Evolutionary conservation across 2,888 invertebrate genomes (phyloP), one percentile per base, ranked within the genome.

Genomic region (Mesorhabditis spiculigera): DNA sequence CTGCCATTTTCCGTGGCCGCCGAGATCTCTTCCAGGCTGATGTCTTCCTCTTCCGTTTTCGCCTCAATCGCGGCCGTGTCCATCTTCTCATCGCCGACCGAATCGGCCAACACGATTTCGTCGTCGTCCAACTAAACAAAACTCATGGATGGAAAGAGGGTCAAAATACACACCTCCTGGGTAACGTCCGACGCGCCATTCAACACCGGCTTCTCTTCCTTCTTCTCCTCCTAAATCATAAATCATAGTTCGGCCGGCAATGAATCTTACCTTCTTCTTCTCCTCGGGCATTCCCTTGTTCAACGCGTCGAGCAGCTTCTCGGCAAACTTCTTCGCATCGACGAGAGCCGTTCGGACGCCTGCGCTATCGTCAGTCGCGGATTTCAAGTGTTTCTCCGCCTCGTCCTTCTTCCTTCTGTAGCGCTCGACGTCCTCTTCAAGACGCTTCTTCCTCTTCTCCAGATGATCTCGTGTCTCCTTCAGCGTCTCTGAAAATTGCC

Each of bases 331-430:
- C 6, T 41, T 10, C n/a, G 65, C 13, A 8, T 65, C 43, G 43
- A 41, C 43, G 42, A 65, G 44, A 13, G 65, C 65, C 10, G 65
- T 65, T 41, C 41, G 8, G 44, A 6, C 10, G 8, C 63, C 63
- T n/a, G 28, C 63, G 16, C 63, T 16, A 63, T 63, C 63, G 28
- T 63, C 63, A 6, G 8, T 6, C 8, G 63, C 63, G 41, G 6
- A n/a, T 43, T 65, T 65, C 8, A 65, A 42, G 42, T 6, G 42
- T 43, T 81, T 81, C 66, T 82, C 82, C 6, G 78, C 72, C 28
- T 82, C 82, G 45, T 82, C 68, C 58, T 79, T 61, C 45, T 76
- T 76, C 71, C 80, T 83, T 64, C 77, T 78, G 68, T 77, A 78
- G 61, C 75, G 74, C 4, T 75, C 75, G 6, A 81, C 67, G 68